Conservation (phyloP, 2,797 vertebrate species). For the Antennarius maculatus region DNA sequence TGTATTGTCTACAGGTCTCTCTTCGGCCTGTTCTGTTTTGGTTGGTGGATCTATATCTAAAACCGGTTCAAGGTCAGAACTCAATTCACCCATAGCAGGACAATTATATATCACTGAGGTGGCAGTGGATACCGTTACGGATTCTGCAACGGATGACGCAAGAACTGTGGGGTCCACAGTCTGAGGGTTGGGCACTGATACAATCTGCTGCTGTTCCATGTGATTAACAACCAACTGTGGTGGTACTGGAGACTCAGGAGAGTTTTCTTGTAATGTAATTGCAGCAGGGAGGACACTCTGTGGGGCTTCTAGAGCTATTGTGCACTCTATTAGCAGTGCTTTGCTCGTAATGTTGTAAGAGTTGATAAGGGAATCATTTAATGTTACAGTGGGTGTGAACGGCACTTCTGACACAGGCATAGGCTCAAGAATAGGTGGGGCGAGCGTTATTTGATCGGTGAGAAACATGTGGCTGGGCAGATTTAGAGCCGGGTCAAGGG, state of each 20-base stretch:
- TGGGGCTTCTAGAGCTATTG: constrained; percentile 78
- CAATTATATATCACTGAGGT: constrained; percentile 49
- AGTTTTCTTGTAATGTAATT: constrained; percentile 65
- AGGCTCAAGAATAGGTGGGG: constrained; percentile 70
- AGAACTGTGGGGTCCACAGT: constrained; percentile 57
- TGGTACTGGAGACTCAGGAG: constrained; percentile 53
- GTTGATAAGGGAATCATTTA: constrained; percentile 76
- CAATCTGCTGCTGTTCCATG: constrained; percentile 66
- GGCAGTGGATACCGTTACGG: constrained; percentile 50
- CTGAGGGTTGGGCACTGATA: constrained; percentile 58
- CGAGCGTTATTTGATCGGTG: constrained; percentile 78
- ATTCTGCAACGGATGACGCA: constrained; percentile 62
- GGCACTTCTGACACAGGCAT: constrained; percentile 67
- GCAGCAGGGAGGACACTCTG: constrained; percentile 66
- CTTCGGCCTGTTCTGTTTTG: constrained; percentile 40
- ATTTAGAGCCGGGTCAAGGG: constrained; percentile 68
- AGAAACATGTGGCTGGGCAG: constrained; percentile 76
- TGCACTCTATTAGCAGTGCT: constrained; percentile 84
- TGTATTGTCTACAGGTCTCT: constrained; percentile 42
- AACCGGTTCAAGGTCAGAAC: constrained; percentile 30
- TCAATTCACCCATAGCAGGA: constrained; percentile 34
- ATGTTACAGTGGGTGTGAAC: constrained; percentile 68
- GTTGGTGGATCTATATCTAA: constrained; percentile 31
- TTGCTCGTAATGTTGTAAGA: constrained; percentile 80
- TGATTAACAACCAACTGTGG: constrained; percentile 71